Evolutionary conservation across 2,888 invertebrate species (phyloP).

Genomic region (Cerceris rybyensis): DNA sequence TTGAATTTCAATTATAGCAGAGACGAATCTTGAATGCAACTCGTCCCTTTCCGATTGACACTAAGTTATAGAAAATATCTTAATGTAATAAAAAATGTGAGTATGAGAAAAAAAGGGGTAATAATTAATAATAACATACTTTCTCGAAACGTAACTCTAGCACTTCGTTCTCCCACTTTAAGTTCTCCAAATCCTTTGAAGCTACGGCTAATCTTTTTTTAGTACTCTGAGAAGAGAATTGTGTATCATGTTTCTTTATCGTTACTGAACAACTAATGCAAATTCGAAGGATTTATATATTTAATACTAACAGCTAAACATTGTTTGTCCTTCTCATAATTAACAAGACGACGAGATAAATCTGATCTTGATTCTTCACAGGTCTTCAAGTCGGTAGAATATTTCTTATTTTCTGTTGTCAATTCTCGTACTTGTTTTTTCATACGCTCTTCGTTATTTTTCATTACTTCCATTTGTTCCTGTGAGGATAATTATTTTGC

Average conservation of each 20-base stretch:
- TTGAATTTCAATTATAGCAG: slow-evolving; percentile 93
- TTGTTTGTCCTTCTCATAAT: slow-evolving; percentile 93
- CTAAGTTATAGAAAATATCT: slow-evolving; percentile 50
- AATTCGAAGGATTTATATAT: no score
- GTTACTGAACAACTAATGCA: slow-evolving; percentile 4
- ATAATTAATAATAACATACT: slow-evolving; percentile 72
- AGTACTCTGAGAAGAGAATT: slow-evolving; percentile 82
- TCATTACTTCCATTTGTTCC: slow-evolving; percentile 90
- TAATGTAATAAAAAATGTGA: not conserved
- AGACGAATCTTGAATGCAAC: slow-evolving; percentile 90
- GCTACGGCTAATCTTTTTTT: slow-evolving; percentile 82
- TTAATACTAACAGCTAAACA: slow-evolving; percentile 85
- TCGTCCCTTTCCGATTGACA: slow-evolving; percentile 89
- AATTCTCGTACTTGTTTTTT: slow-evolving; percentile 87
- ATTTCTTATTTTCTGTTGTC: slow-evolving; percentile 88
- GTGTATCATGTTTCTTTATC: not conserved
- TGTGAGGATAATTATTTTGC: slow-evolving; percentile 46
- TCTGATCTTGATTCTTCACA: slow-evolving; percentile 89
- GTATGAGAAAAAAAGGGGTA: not conserved
- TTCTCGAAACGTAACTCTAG: slow-evolving; percentile 91
- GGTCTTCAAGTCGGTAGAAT: slow-evolving; percentile 88
- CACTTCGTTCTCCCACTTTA: slow-evolving; percentile 87
- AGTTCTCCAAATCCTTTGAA: slow-evolving; percentile 84
- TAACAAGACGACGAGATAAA: slow-evolving; percentile 89
- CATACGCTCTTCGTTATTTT: slow-evolving; percentile 91